Evolutionary conservation across 2,113 vertebrate genomes (phyloP).

Genomic region (Aptenodytes forsteri): DNA sequence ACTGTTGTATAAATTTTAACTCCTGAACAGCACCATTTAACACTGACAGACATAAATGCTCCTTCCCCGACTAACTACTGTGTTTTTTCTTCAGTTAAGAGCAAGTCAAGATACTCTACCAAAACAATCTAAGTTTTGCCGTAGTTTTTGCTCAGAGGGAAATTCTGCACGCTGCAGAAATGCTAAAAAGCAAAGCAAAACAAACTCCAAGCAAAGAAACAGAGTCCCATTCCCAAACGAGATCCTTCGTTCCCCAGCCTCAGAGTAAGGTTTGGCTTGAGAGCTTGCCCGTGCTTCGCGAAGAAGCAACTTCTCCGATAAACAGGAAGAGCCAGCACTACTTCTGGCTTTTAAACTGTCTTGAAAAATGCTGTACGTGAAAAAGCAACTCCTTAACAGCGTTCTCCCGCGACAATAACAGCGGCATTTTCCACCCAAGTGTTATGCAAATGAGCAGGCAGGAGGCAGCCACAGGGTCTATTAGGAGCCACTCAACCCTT

Average conservation of each 20-base stretch:
- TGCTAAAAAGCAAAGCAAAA: not conserved
- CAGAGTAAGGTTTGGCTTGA: not conserved
- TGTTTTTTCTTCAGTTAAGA: not conserved
- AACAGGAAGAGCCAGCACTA: constrained; percentile 25
- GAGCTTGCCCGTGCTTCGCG: not conserved
- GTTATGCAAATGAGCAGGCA: not conserved
- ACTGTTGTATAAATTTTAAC: not conserved
- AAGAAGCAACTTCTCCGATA: not conserved
- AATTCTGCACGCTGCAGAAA: not conserved
- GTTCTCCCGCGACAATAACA: not conserved
- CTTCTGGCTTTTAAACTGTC: not conserved
- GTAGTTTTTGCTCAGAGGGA: not conserved
- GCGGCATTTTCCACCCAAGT: not conserved
- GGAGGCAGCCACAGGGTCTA: not conserved
- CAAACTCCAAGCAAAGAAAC: not conserved
- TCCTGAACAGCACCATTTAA: not conserved
- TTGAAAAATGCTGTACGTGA: not conserved
- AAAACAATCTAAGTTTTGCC: not conserved
- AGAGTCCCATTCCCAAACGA: not conserved
- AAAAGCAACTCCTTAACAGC: not conserved
- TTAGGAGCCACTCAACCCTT: not conserved
- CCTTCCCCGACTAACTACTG: not conserved
- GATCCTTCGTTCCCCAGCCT: not conserved
- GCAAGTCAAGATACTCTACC: not conserved
- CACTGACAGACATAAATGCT: not conserved